Base-by-base conservation (phyloP, 37 sponge, comb jelly and placozoan species). In the Ianthella basta region DNA sequence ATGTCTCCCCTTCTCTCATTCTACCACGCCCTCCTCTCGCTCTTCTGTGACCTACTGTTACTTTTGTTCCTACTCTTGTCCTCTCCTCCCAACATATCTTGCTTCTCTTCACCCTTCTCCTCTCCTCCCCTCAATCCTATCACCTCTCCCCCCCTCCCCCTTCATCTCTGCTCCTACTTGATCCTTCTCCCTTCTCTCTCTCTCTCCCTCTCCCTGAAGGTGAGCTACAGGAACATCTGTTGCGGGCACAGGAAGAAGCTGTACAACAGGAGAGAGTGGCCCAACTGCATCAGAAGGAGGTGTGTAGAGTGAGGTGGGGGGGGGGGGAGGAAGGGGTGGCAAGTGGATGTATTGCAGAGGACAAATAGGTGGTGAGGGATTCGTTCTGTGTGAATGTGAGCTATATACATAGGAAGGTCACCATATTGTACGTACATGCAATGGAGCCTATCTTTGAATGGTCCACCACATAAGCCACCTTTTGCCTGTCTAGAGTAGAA, bases 221-320 rank as follows among this genome's bases (percentile, higher is more conserved):
- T 36, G 78, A 75, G 53, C 78, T 75, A 20, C 78, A 50, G 10
- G 78, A 75, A 41, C 78, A 75, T 24, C 37, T 75, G 44, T 50
- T 75, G 10, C 20, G 78, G 4, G 78, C 40, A 21, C 78, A 75
- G 10, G 78, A 75, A 41, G 78, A 75, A 12, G 37, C 78, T 14
- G 54, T 75, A 4, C 78, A 75, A 23, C 44, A 41, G 78, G 78
- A 75, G 54, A 40, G 78, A 41, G n/a, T 75, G n/a, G 44, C 54
- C 24, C 44, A 50, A 75, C 54, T 50, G 44, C 78, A 75, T 44
- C 78, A 75, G 25, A 75, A 75, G 54, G 78, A 75, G 78, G 78
- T 75, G 16, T 21, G 50, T n/a, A n/a, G n/a, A n/a, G 50, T 3
- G 50, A 44, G 50, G 50, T 44, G 50, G 3, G 50, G 50, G 50